A percentile compares a stretch with the other conserved stretches of the same genome.
Conservation (phyloP, 2,113 vertebrate genomes). For the Peromyscus maniculatus region DNA sequence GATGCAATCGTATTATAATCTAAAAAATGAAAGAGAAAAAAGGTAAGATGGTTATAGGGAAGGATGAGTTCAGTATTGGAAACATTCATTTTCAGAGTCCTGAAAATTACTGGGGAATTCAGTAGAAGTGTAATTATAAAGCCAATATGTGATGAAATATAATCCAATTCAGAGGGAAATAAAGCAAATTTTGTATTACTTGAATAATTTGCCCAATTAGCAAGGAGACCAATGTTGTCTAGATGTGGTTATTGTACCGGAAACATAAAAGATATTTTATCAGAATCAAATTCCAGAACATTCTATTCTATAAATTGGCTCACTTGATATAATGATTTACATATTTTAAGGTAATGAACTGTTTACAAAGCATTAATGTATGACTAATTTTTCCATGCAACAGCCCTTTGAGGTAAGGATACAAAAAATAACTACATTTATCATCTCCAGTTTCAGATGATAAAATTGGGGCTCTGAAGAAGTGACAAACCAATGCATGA, state of each 20-base stretch:
- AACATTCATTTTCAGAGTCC: slow-evolving; percentile 37
- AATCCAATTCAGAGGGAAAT: slow-evolving; percentile 52
- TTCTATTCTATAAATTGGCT: slow-evolving; percentile 25
- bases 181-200: slow-evolving; percentile 44
- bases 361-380: slow-evolving; percentile 31
- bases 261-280: slow-evolving; percentile 18
- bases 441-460: background rate
- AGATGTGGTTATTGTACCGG: background rate
- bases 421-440: background rate
- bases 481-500: too few relatives aligned
- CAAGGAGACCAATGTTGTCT: background rate
- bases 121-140: slow-evolving; percentile 44
- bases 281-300: slow-evolving; percentile 4
- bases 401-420: background rate
- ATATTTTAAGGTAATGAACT: slow-evolving; percentile 64
- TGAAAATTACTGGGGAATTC: background rate
- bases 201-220: slow-evolving; percentile 55
- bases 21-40: background rate
- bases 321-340: slow-evolving; percentile 15
- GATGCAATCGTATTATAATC: background rate
- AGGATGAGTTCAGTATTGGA: background rate
- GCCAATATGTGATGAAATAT: background rate
- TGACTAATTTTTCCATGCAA: slow-evolving; percentile 17
- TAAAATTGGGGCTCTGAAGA: background rate
- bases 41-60: background rate